A percentile compares a stretch with the other conserved stretches of the same genome.
These are phyloP conservation scores for Lasioglossum malachurum DNA, from an alignment of 2,888 invertebrate genomes.

Conservation along the genomic window DNA sequence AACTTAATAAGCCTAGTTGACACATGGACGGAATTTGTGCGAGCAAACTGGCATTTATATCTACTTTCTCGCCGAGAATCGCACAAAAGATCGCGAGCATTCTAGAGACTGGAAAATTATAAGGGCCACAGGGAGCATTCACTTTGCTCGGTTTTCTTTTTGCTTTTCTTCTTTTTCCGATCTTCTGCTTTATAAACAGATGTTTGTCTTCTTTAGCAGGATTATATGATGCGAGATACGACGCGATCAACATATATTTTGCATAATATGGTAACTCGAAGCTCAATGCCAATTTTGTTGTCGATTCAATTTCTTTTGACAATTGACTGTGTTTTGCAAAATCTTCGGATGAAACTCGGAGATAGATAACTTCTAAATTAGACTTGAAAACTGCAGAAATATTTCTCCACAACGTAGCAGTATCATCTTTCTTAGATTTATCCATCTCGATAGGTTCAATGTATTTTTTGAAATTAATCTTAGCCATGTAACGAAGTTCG, in stretches of 20 bases:
- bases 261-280: conserved; percentile 95
- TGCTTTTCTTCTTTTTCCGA: conserved; percentile 89
- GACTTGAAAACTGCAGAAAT: conserved; percentile 91
- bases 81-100: conserved; percentile 95
- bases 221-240: conserved; percentile 97
- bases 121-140: conserved; percentile 88
- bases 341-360: conserved; percentile 86
- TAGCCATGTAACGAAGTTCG: conserved; percentile 93
- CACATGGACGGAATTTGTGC: conserved; percentile 95
- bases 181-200: conserved; percentile 93
- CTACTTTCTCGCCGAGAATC: conserved; percentile 93
- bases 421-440: conserved; percentile 88
- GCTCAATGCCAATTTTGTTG: conserved; percentile 84
- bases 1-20: conserved; percentile 91
- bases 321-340: conserved; percentile 72
- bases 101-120: conserved; percentile 92
- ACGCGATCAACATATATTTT: conserved; percentile 95
- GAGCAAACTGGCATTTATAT: conserved; percentile 94
- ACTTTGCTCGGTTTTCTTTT: conserved; percentile 85
- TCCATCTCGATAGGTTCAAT: conserved; percentile 91
- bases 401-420: conserved; percentile 91
- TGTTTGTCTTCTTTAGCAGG: conserved; percentile 95
- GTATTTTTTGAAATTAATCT: conserved; percentile 91
- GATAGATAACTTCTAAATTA: conserved; percentile 91
- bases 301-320: conserved; percentile 80